phyloP scores from a whole-genome alignment of 1,140 invertebrate genomes.

The Orchesella cincta region DNA sequence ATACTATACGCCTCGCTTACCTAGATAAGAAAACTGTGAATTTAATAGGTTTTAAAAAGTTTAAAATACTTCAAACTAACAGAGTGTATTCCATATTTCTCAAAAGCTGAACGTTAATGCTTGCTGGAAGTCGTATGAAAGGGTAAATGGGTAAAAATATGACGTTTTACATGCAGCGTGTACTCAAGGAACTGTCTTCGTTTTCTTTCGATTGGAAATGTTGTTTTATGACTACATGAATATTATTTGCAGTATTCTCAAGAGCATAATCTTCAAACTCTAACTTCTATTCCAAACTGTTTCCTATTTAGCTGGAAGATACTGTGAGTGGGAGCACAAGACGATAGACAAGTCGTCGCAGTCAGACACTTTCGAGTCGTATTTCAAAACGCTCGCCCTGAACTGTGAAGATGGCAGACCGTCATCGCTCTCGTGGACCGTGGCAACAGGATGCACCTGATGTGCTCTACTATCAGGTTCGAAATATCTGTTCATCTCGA shows the following conservation, averaged over 20 bases:
- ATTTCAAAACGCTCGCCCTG: conserved; percentile 71
- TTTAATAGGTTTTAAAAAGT: no score
- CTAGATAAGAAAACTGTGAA: no score
- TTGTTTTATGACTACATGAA: background rate
- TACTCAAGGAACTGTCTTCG: no score
- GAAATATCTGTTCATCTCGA: conserved; percentile 23
- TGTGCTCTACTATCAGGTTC: conserved; percentile 84
- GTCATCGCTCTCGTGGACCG: conserved; percentile 76
- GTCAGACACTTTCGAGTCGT: conserved; percentile 73
- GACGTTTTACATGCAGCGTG: background rate
- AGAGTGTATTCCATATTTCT: no score
- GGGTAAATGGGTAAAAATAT: background rate
- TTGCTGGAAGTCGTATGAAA: background rate
- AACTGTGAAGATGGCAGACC: conserved; percentile 71
- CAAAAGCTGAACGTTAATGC: conserved; percentile 14
- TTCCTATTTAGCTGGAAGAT: conserved; percentile 63
- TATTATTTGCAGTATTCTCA: background rate
- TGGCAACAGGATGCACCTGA: conserved; percentile 76
- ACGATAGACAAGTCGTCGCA: conserved; percentile 67
- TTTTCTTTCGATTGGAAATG: no score
- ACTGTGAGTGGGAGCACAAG: conserved; percentile 76
- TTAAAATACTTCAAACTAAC: no score
- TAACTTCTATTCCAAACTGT: background rate
- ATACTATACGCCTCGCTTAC: no score
- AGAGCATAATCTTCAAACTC: background rate